Evolutionary conservation across 2,888 invertebrate genomes (phyloP).

Genomic region (Phortica okadai): DNA sequence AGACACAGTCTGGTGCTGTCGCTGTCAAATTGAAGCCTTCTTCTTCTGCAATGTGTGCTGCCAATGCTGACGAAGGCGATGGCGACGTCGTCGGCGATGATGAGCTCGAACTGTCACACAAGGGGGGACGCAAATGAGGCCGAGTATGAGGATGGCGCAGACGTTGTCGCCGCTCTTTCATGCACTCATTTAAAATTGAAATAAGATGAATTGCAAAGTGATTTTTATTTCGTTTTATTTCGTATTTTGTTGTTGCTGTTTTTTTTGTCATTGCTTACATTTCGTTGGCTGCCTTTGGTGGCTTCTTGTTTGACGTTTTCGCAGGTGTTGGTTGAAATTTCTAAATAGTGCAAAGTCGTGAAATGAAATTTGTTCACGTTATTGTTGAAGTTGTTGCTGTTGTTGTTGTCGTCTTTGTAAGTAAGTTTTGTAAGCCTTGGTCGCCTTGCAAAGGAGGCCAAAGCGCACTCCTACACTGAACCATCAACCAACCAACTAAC

Average conservation of each 20-base stretch:
- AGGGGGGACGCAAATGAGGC: background rate
- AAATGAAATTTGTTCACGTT: conserved; percentile 55
- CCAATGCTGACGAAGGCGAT: background rate
- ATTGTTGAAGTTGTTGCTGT: conserved; percentile 34
- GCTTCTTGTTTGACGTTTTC: background rate
- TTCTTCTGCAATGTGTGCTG: conserved; percentile 30
- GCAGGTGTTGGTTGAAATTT: conserved; percentile 25
- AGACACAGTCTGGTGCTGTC: background rate
- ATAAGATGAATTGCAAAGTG: conserved; percentile 44
- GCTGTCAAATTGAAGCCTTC: conserved; percentile 28
- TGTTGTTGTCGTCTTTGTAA: conserved; percentile 45
- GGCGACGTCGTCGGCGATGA: background rate
- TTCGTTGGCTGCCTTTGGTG: background rate
- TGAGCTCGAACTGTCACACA: too few species aligned
- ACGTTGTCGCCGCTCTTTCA: background rate
- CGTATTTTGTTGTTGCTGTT: background rate
- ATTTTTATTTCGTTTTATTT: conserved; percentile 12
- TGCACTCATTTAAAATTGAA: conserved; percentile 39
- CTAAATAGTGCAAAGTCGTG: conserved; percentile 55
- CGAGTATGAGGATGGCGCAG: background rate
- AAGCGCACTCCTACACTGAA: background rate
- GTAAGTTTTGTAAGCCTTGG: conserved; percentile 16
- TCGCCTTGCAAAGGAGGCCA: conserved; percentile 13
- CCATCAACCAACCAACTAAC: background rate
- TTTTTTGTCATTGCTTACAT: background rate